These are phyloP conservation scores for Cynaeus angustus DNA, from an alignment of 2,888 invertebrate genomes.

Conservation along the genomic window DNA sequence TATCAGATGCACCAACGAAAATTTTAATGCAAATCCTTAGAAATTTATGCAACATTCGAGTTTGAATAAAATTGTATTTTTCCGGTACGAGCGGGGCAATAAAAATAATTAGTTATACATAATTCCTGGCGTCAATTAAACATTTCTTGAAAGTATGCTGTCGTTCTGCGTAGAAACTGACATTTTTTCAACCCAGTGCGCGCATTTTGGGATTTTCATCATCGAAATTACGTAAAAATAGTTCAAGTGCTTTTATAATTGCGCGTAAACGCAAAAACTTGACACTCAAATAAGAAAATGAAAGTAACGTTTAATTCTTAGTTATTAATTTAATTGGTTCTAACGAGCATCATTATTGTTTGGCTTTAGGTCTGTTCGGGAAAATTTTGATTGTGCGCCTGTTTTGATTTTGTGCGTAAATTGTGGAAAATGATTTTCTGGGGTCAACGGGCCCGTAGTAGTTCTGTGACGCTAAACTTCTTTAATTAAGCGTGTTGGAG, in stretches of 20 bases:
- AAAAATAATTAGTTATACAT: slow-evolving; percentile 7
- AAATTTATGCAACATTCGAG: no score
- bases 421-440: no score
- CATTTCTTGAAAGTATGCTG: slow-evolving; percentile 3
- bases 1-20: slow-evolving; percentile 14
- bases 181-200: background rate
- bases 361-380: background rate
- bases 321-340: slow-evolving; percentile 29
- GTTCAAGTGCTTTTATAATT: slow-evolving; percentile 21
- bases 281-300: slow-evolving; percentile 27
- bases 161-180: background rate
- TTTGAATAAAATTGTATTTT: no score
- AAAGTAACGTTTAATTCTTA: slow-evolving; percentile 25
- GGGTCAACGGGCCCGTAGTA: no score
- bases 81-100: background rate
- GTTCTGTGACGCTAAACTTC: slow-evolving; percentile 31
- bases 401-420: no score
- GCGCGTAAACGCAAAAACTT: slow-evolving; percentile 16
- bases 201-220: slow-evolving; percentile 1
- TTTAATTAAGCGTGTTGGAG: slow-evolving; percentile 29
- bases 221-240: slow-evolving; percentile 9
- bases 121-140: slow-evolving; percentile 1
- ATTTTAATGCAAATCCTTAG: background rate
- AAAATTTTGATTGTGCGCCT: background rate
- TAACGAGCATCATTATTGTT: slow-evolving; percentile 15